A percentile compares a stretch with the other conserved stretches of the same genome.
Conservation (phyloP, 2,113 vertebrate species). For the Oxyruncus cristatus region DNA sequence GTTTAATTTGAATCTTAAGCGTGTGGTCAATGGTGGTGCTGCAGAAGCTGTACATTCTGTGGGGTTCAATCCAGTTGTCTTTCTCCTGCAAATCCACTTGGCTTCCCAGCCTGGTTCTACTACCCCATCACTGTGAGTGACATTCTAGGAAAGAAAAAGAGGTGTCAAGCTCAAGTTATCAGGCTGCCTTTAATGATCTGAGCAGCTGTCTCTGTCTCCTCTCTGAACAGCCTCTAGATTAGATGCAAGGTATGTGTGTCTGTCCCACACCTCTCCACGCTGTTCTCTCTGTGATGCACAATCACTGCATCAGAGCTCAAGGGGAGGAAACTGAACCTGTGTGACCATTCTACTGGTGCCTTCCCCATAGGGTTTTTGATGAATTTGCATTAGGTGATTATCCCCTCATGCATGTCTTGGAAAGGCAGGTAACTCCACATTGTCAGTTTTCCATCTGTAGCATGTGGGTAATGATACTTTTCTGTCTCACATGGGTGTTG, state of each 20-base stretch:
- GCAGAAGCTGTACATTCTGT: neutral
- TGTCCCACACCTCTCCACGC: neutral
- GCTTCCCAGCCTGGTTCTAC: neutral
- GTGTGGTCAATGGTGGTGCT: neutral
- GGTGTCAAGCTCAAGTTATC: constrained; percentile 4
- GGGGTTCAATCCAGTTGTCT: neutral
- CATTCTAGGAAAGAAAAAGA: neutral
- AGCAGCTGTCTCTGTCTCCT: neutral
- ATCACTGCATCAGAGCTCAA: neutral
- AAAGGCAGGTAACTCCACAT: constrained; percentile 52
- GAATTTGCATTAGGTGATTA: constrained; percentile 43
- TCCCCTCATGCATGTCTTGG: constrained; percentile 29
- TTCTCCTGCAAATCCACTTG: neutral
- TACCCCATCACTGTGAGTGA: neutral
- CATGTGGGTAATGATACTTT: constrained; percentile 63
- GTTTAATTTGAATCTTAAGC: neutral
- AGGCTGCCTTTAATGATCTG: constrained; percentile 3
- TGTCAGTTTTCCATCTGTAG: constrained; percentile 62
- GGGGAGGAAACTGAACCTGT: neutral
- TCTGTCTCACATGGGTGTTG: constrained; percentile 61
- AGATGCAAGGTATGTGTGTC: neutral
- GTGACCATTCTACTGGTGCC: neutral
- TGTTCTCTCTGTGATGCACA: neutral
- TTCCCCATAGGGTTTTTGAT: neutral
- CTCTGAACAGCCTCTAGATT: neutral